These are phyloP conservation scores for Pemphredon lugubris DNA, from an alignment of 2,888 invertebrate species.

Conservation along the genomic window DNA sequence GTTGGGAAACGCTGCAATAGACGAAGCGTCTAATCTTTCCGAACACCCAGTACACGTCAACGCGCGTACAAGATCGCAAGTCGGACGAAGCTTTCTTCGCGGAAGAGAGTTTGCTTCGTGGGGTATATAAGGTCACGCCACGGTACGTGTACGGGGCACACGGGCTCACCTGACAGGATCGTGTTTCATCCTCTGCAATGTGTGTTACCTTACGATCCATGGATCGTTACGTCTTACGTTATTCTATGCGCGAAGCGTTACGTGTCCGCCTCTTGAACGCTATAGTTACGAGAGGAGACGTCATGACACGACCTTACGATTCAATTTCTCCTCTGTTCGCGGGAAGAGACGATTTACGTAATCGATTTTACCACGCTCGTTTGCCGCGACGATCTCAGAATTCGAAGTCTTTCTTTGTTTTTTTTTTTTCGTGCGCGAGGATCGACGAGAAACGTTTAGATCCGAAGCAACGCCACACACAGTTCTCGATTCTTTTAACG, in stretches of 20 bases:
- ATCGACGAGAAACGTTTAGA: too few species aligned
- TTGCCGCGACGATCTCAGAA: background rate
- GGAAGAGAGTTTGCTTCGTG: constrained; percentile 44
- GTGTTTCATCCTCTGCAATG: constrained; percentile 45
- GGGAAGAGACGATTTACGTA: constrained; percentile 3
- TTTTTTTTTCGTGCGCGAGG: background rate
- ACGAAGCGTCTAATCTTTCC: too few species aligned
- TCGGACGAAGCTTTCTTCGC: constrained; percentile 55
- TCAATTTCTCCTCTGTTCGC: constrained; percentile 30
- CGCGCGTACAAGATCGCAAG: constrained; percentile 4
- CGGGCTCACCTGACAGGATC: constrained; percentile 50
- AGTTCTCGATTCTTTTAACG: too few species aligned
- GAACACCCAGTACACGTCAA: too few species aligned
- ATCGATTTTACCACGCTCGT: background rate
- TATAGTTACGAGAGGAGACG: constrained; percentile 16
- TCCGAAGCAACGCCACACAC: too few species aligned
- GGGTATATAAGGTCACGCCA: constrained; percentile 51
- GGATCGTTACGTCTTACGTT: constrained; percentile 43
- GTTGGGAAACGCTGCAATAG: too few species aligned
- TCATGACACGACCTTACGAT: constrained; percentile 44
- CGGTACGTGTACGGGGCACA: constrained; percentile 27
- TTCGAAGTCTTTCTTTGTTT: background rate
- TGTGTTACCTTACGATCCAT: constrained; percentile 34
- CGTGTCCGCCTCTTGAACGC: constrained; percentile 28
- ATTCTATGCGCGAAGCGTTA: constrained; percentile 36